Evolutionary conservation across 2,888 invertebrate genomes (phyloP).

Genomic region (Smittia sp.): DNA sequence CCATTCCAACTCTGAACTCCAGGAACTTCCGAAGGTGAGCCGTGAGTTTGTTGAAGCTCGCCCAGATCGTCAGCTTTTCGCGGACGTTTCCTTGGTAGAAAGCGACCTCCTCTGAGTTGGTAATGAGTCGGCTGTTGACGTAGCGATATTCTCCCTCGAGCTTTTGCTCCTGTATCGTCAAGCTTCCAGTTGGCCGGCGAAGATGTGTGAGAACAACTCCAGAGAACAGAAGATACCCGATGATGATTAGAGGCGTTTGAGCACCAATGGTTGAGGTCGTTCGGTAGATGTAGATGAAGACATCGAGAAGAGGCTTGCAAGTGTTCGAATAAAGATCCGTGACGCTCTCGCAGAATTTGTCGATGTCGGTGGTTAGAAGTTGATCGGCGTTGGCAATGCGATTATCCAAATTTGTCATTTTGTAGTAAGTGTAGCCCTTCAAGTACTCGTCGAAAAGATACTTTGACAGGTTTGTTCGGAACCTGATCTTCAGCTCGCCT

Average conservation of each 20-base stretch:
- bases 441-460: slow-evolving; percentile 89
- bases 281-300: slow-evolving; percentile 88
- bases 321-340: slow-evolving; percentile 95
- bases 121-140: slow-evolving; percentile 92
- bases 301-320: slow-evolving; percentile 93
- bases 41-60: slow-evolving; percentile 86
- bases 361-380: slow-evolving; percentile 91
- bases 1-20: slow-evolving; percentile 87
- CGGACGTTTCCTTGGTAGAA: slow-evolving; percentile 78
- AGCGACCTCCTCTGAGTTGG: slow-evolving; percentile 90
- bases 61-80: slow-evolving; percentile 82
- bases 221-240: slow-evolving; percentile 81
- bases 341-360: slow-evolving; percentile 94
- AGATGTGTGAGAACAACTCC: slow-evolving; percentile 84
- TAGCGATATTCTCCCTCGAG: slow-evolving; percentile 98
- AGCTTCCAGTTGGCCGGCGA: slow-evolving; percentile 77
- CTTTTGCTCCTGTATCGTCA: slow-evolving; percentile 93
- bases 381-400: slow-evolving; percentile 96
- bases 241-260: slow-evolving; percentile 84
- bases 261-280: slow-evolving; percentile 76
- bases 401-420: slow-evolving; percentile 93
- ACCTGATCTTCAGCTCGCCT: slow-evolving; percentile 85
- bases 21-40: slow-evolving; percentile 81
- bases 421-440: slow-evolving; percentile 92
- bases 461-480: slow-evolving; percentile 84